Conservation (phyloP, 2,797 vertebrate genomes). For the Pseudochirops corinnae region DNA sequence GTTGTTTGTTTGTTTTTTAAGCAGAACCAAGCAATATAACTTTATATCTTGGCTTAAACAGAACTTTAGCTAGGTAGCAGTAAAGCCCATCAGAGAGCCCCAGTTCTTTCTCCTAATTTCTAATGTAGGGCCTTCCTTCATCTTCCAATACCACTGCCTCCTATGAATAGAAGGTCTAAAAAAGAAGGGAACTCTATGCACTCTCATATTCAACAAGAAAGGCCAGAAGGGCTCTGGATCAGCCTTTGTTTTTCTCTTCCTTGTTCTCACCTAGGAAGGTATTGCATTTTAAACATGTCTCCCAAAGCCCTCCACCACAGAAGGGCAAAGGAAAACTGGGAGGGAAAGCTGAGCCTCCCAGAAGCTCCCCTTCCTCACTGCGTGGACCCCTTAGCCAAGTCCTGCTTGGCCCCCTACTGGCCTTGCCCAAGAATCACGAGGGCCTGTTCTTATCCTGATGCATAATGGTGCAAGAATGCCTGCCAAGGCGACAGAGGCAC, state of each 20-base stretch:
- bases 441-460: conserved; percentile 80
- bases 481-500: conserved; percentile 82
- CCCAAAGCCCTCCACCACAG: not conserved
- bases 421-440: conserved; percentile 24
- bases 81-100: not conserved
- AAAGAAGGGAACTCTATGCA: not conserved
- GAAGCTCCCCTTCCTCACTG: not conserved
- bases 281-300: not conserved
- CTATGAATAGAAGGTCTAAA: not conserved
- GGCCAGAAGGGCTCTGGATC: not conserved
- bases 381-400: not conserved
- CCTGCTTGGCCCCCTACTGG: conserved; percentile 47
- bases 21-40: not conserved
- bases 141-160: not conserved
- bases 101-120: not conserved
- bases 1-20: not conserved
- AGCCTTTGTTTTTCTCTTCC: not conserved
- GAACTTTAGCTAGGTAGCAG: not conserved
- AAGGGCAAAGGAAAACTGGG: not conserved
- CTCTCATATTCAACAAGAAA: no score
- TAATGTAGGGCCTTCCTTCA: not conserved
- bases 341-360: not conserved
- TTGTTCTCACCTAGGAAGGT: not conserved
- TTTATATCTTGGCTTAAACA: not conserved
- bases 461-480: conserved; percentile 72